Percentiles rank a stretch among this genome's conserved stretches.
Evolutionary conservation across 2,113 vertebrate species (phyloP).

Genomic region (Peromyscus maniculatus): DNA sequence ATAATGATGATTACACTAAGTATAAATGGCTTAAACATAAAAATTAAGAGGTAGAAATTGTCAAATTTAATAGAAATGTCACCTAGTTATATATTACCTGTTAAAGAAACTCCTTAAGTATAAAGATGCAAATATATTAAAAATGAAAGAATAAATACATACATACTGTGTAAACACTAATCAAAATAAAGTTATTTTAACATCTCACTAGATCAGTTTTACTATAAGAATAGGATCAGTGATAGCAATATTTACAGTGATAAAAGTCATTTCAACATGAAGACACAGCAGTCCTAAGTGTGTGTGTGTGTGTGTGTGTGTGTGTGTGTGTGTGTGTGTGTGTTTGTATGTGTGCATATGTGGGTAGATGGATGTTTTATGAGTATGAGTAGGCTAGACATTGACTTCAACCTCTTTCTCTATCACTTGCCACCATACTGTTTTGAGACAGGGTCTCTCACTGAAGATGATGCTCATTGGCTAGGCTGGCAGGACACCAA

Average conservation of each 20-base stretch:
- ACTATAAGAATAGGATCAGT: background rate
- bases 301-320: background rate
- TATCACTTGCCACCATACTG: background rate
- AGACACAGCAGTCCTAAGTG: background rate
- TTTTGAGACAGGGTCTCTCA: background rate
- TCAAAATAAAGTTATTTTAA: conserved; percentile 4
- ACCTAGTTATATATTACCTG: background rate
- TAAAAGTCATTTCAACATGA: background rate
- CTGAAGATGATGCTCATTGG: background rate
- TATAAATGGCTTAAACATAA: background rate
- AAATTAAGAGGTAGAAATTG: background rate
- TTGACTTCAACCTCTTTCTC: background rate
- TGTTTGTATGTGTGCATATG: background rate
- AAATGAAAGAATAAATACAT: background rate
- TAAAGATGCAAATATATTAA: background rate
- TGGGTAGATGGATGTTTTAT: background rate
- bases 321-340: background rate
- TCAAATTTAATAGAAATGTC: conserved; percentile 13
- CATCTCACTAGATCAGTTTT: background rate
- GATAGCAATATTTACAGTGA: background rate
- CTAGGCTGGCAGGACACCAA: background rate
- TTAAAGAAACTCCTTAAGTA: conserved; percentile 16
- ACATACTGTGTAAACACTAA: background rate
- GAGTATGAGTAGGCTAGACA: background rate
- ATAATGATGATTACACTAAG: background rate